Conservation (phyloP, 2,888 invertebrate genomes). For the Folsomia manolachei region DNA sequence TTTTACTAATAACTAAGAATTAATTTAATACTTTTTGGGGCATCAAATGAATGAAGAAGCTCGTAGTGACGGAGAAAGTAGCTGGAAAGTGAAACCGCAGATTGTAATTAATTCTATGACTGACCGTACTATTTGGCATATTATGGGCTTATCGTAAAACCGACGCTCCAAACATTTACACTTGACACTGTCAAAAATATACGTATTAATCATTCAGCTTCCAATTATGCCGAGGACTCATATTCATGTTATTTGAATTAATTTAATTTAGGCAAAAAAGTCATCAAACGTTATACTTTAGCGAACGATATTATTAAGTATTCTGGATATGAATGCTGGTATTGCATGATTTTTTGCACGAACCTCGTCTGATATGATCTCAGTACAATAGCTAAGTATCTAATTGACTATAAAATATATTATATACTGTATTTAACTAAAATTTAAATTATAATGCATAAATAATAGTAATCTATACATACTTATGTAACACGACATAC, state of each 20-base stretch:
- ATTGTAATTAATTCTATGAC: too few species aligned
- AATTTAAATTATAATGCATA: too few species aligned
- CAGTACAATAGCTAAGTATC: not conserved
- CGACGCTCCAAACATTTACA: too few species aligned
- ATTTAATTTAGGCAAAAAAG: not conserved
- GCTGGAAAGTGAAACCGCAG: too few species aligned
- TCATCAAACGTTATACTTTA: not conserved
- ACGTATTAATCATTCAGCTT: conserved; percentile 5
- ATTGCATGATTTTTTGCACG: conserved; percentile 18
- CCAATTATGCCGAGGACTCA: not conserved
- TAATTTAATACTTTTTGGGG: not conserved
- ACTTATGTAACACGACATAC: too few species aligned
- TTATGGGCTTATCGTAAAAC: too few species aligned
- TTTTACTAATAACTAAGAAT: too few species aligned
- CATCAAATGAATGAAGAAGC: not conserved
- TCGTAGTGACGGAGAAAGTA: too few species aligned
- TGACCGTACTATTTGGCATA: too few species aligned
- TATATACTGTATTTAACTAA: too few species aligned
- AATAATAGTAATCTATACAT: too few species aligned
- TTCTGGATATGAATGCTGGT: not conserved
- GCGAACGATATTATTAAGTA: not conserved
- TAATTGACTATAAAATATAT: not conserved
- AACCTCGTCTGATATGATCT: conserved; percentile 28
- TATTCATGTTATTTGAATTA: too few species aligned
- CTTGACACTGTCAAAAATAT: not conserved